Evolutionary conservation across 2,113 vertebrate species (phyloP), one percentile per base, ranked within the genome.

Genomic region (Tenebrosternarchus preto): DNA sequence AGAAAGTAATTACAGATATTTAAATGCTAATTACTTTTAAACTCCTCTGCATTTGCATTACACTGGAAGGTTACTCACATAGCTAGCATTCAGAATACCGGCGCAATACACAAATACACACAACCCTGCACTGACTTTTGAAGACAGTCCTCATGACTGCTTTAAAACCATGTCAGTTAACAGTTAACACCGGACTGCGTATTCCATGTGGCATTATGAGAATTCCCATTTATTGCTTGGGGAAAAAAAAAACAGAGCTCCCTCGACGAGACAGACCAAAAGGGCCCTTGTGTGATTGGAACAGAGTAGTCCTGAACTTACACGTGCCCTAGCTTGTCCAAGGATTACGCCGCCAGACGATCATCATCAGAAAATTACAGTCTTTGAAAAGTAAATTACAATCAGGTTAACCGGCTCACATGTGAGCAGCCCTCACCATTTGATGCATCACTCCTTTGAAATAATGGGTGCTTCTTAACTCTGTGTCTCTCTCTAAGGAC

Each of bases 311-410:
- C 5, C 29, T 9, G 63, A 29, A 24, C n/a, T 64, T 33, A 39
- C 33, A 57, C 79, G 22, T 68, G 79, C 59, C 29, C 19, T 39
- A 69, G 55, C 72, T 22, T 70, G 73, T 56, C 36, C 25, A 20
- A 64, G 24, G 29, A 36, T 36, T 60, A 55, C 57, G 31, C 60
- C 31, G 17, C 43, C 11, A 24, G 36, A 61, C 76, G 71, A 68
- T 27, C 20, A 22, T 27, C 4, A 17, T 76, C 53, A 20, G 29
- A 46, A 36, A 68, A 60, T 69, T 29, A 50, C 53, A 43, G 53
- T 36, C 31, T 68, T 68, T 68, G 31, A 39, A 68, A 36, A 68
- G 43, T 50, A 50, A 50, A 50, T 50, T 50, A 50, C 43, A 50
- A 12, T 50, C 43, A 15, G 43, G 9, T 50, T 36, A 22, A 36